Base-by-base conservation (phyloP, 1,140 invertebrate genomes). In the Apis laboriosa region DNA sequence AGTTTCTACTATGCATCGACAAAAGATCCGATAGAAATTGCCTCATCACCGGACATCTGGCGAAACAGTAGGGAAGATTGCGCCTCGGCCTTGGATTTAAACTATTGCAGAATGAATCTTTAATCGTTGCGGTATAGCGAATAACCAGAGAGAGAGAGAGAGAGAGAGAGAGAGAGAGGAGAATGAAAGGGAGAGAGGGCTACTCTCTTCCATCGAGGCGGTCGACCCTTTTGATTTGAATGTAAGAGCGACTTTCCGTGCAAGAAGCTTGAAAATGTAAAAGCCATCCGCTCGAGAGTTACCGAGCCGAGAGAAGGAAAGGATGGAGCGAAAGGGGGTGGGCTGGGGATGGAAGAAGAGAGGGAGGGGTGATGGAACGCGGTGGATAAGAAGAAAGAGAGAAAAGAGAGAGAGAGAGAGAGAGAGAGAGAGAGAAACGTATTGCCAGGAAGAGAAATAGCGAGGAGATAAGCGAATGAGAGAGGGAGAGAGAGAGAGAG, bases 161-260 rank as follows among this genome's bases (percentile, higher is more conserved):
- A 19, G 24, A 15, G 24, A 15, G 63, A 12, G 12, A 19, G 1
- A 34, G 7, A 24, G 43, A 21, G 8, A 8, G 5, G 5, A 17
- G 58, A 21, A 0, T 24, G 17, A 19, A 75, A 21, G 7, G 51
- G 53, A 83, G 55, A 80, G 76, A 66, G 66, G 82, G 74, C 34
- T 61, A 78, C 74, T 43, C 34, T 43, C 34, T 87, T 85, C 49
- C 68, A 87, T 9, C 83, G n/a, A 53, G 43, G 60, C 84, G 83
- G 61, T 56, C 73, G 77, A 74, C 72, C 77, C 80, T 87, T 87
- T 89, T 89, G 88, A 86, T 89, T 89, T 86, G 85, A 89, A 89
- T 86, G 88, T 86, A 87, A 89, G 88, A 89, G 85, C 83, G 85
- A 89, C 86, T 89, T 89, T 89, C 88, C 87, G 83, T 89, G 83